Conservation (phyloP, 2,888 invertebrate species). For the Marasmarcha lunaedactyla region DNA sequence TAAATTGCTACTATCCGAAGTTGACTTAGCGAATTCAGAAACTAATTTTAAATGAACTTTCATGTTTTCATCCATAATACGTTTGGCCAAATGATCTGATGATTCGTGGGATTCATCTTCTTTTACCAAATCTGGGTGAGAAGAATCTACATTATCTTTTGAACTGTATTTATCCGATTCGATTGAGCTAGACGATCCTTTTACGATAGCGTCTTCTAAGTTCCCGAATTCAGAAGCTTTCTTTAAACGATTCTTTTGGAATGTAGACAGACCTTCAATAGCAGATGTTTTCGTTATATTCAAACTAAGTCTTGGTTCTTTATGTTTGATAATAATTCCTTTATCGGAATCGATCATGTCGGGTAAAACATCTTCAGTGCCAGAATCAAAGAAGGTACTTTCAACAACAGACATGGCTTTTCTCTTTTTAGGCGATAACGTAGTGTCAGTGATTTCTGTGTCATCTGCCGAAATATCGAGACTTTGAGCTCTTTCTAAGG, state of each 20-base stretch:
- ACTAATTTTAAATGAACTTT: conserved; percentile 61
- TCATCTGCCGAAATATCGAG: conserved; percentile 77
- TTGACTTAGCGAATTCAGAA: conserved; percentile 60
- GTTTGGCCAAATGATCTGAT: conserved; percentile 53
- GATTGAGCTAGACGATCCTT: conserved; percentile 56
- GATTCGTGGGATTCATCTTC: conserved; percentile 45
- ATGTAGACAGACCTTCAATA: conserved; percentile 75
- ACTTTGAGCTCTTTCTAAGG: conserved; percentile 83
- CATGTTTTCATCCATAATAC: conserved; percentile 62
- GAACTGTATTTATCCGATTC: conserved; percentile 49
- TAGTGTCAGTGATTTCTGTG: conserved; percentile 49
- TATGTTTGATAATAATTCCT: conserved; percentile 49
- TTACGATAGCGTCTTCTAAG: conserved; percentile 80
- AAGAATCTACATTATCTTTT: conserved; percentile 27
- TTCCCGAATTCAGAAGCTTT: conserved; percentile 83
- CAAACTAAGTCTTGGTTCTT: conserved; percentile 69
- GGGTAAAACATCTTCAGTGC: conserved; percentile 45
- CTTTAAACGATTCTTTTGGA: conserved; percentile 76
- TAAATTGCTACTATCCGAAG: conserved; percentile 55
- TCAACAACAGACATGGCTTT: conserved; percentile 73
- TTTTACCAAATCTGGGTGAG: conserved; percentile 33
- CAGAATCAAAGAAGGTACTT: conserved; percentile 52
- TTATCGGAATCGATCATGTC: conserved; percentile 56
- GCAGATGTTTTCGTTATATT: conserved; percentile 63
- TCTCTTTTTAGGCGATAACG: conserved; percentile 72